Evolutionary conservation across 2,113 vertebrate genomes (phyloP).

Genomic region (Tupaia tana): DNA sequence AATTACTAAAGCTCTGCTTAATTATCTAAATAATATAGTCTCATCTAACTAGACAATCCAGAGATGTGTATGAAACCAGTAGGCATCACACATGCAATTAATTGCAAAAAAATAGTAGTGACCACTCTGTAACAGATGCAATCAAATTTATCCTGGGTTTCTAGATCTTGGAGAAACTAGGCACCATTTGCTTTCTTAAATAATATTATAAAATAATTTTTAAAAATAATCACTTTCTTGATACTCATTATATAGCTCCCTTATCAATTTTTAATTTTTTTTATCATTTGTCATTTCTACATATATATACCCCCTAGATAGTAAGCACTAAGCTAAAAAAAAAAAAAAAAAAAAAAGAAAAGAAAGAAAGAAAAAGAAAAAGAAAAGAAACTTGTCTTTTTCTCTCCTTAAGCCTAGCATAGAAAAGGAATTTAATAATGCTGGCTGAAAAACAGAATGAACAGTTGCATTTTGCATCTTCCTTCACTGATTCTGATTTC

Average conservation of each 20-base stretch:
- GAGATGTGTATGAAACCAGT: not conserved
- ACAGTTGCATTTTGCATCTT: not conserved
- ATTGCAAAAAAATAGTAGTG: not conserved
- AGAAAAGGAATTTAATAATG: not conserved
- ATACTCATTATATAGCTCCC: not conserved
- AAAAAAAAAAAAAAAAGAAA: too few species aligned
- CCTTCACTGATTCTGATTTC: not conserved
- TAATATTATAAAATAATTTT: too few species aligned
- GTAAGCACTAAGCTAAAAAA: not conserved
- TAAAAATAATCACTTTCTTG: not conserved
- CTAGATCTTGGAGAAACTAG: not conserved
- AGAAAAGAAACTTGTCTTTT: not conserved
- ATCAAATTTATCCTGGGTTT: not conserved
- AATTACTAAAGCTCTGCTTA: not conserved
- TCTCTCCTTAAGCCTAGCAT: not conserved
- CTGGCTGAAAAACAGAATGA: not conserved
- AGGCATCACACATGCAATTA: not conserved
- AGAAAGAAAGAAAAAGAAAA: too few species aligned
- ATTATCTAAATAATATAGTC: not conserved
- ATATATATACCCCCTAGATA: not conserved
- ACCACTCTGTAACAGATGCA: too few species aligned
- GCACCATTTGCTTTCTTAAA: not conserved
- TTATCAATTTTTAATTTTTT: not conserved
- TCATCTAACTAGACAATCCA: not conserved
- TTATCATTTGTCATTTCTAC: not conserved